phyloP scores from a whole-genome alignment of 2,888 invertebrate genomes.

The Zygogramma bicolorata region DNA sequence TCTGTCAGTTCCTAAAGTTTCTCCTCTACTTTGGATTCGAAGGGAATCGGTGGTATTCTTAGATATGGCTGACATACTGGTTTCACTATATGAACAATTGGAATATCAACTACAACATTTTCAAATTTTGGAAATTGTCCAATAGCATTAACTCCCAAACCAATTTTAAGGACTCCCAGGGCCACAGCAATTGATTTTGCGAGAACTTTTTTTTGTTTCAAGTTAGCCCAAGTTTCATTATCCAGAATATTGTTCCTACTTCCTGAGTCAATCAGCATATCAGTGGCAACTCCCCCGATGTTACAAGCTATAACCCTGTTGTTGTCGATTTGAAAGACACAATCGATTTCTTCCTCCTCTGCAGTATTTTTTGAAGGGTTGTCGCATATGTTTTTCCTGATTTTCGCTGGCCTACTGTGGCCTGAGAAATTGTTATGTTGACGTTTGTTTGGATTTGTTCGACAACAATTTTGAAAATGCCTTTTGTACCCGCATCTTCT shows the following conservation, averaged over 20 bases:
- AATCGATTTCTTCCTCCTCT: neutral
- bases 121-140: too few species aligned
- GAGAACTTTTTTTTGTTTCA: constrained; percentile 36
- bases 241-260: constrained; percentile 45
- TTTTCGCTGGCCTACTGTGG: neutral
- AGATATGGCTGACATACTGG: too few species aligned
- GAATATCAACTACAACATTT: too few species aligned
- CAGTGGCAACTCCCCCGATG: neutral
- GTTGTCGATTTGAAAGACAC: constrained; percentile 25
- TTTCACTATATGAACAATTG: too few species aligned
- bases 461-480: too few species aligned
- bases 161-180: too few species aligned
- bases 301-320: constrained; percentile 17
- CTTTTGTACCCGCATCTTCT: neutral
- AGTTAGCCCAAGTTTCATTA: constrained; percentile 40
- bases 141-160: too few species aligned
- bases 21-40: too few species aligned
- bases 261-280: constrained; percentile 49
- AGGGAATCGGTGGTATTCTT: too few species aligned
- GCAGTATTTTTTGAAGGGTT: neutral
- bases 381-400: neutral
- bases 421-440: neutral
- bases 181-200: constrained; percentile 33
- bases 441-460: too few species aligned
- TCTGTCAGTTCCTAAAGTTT: too few species aligned